These are phyloP conservation scores for Arizona elegans DNA, from an alignment of 2,113 vertebrate species.

Conservation along the genomic window DNA sequence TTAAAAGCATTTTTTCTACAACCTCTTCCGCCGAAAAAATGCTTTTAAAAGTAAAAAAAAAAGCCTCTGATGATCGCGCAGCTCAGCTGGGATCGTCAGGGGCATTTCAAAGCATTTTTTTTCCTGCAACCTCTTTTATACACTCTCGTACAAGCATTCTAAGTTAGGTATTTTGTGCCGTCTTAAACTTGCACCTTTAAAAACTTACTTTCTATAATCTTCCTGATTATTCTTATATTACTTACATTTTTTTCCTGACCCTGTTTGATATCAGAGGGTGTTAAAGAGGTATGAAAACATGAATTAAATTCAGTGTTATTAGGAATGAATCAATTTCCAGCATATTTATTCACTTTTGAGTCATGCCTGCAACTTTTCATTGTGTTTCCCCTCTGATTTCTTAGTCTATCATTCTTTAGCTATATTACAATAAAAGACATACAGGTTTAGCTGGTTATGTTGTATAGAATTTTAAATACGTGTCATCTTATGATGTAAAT, in stretches of 20 bases:
- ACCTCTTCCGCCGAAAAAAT: too few relatives aligned
- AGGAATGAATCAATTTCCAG: not conserved
- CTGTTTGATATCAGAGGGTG: not conserved
- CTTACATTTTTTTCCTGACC: not conserved
- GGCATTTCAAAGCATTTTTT: too few relatives aligned
- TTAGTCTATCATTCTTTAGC: not conserved
- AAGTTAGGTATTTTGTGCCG: not conserved
- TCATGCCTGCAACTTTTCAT: not conserved
- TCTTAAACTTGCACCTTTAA: not conserved
- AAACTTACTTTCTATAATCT: not conserved
- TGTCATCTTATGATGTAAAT: not conserved
- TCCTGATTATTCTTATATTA: not conserved
- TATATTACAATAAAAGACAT: not conserved
- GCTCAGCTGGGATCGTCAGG: too few relatives aligned
- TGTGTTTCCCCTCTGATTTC: not conserved
- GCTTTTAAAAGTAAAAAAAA: too few relatives aligned
- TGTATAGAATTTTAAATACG: not conserved
- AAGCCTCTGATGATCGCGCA: too few relatives aligned
- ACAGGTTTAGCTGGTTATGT: not conserved
- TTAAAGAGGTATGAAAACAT: not conserved
- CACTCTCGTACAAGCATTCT: not conserved
- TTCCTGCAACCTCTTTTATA: not conserved
- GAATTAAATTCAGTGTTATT: not conserved
- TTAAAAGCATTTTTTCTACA: too few relatives aligned
- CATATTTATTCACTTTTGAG: not conserved